Evolutionary conservation across 2,113 vertebrate genomes (phyloP).

Genomic region (Colaptes auratus): DNA sequence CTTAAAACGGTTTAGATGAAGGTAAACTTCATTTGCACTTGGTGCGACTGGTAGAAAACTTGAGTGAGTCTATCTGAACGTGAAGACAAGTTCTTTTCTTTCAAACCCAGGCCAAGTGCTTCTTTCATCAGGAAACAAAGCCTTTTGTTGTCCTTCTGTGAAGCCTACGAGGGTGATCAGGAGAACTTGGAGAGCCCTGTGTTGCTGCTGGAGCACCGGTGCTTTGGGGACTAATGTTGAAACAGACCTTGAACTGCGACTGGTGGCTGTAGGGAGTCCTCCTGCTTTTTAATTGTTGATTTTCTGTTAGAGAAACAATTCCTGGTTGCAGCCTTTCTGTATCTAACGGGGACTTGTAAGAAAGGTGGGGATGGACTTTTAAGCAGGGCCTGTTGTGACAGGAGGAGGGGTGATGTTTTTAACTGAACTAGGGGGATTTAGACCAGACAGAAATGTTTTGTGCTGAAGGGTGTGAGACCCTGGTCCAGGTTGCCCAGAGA

Average conservation of each 20-base stretch:
- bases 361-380: too few relatives aligned
- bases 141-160: background rate
- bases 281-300: background rate
- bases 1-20: background rate
- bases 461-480: too few relatives aligned
- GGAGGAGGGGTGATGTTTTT: too few relatives aligned
- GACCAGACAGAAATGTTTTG: too few relatives aligned
- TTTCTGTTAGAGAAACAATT: background rate
- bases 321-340: too few relatives aligned
- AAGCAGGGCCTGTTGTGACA: too few relatives aligned
- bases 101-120: background rate
- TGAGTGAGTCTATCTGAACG: background rate
- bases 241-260: background rate
- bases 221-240: background rate
- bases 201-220: background rate
- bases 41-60: background rate
- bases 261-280: background rate
- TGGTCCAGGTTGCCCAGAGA: too few relatives aligned
- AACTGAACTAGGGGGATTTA: too few relatives aligned
- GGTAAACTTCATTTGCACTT: background rate
- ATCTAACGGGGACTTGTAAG: too few relatives aligned
- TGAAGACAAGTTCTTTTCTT: background rate
- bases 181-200: background rate
- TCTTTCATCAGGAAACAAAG: background rate
- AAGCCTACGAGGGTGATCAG: background rate